Conservation (phyloP, 2,888 invertebrate species). For the Eugnorisma glareosa region DNA sequence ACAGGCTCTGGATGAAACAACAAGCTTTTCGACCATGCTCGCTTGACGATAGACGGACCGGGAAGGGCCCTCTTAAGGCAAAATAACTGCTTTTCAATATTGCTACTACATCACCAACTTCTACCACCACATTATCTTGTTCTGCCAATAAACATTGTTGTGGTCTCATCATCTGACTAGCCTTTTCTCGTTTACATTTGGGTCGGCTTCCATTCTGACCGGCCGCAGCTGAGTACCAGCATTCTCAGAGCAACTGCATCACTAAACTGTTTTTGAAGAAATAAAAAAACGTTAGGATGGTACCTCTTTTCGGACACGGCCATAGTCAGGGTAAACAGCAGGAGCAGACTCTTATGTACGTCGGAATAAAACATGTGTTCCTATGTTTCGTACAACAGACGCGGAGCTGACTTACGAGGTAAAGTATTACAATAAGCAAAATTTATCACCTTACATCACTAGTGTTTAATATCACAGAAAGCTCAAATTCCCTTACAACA, state of each 20-base stretch:
- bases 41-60: no score
- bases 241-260: neutral
- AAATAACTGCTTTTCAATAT: neutral
- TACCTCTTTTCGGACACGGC: no score
- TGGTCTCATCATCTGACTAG: neutral
- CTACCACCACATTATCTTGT: neutral
- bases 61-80: no score
- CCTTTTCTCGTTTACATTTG: neutral
- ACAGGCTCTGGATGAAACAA: no score
- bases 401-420: no score
- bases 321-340: no score
- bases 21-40: no score
- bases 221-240: neutral
- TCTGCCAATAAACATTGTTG: neutral
- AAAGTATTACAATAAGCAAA: neutral
- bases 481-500: neutral
- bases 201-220: no score
- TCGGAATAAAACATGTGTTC: neutral
- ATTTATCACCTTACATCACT: neutral
- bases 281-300: no score
- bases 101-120: neutral
- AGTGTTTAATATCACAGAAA: neutral
- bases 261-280: neutral
- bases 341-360: neutral
- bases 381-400: neutral